These are phyloP conservation scores for Paracyclopina nana DNA, from an alignment of 1,140 invertebrate genomes.

Conservation along the genomic window DNA sequence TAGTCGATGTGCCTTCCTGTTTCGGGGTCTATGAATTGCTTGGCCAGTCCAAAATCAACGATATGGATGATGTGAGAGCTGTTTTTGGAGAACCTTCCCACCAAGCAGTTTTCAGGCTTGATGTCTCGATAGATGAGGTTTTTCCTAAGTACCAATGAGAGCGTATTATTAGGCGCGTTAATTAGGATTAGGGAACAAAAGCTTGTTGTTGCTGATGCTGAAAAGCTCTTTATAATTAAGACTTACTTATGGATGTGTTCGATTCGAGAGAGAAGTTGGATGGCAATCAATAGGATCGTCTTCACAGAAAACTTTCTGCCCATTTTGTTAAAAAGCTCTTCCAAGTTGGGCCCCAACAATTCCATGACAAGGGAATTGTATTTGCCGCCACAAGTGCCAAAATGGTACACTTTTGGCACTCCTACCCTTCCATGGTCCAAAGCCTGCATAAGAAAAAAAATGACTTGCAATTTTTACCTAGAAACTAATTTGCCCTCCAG, in stretches of 20 bases:
- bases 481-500: too few relatives aligned
- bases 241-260: conserved; percentile 78
- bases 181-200: too few relatives aligned
- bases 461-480: too few relatives aligned
- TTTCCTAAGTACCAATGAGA: not conserved
- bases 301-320: conserved; percentile 89
- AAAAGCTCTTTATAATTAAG: too few relatives aligned
- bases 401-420: conserved; percentile 17
- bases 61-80: conserved; percentile 98
- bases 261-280: conserved; percentile 90
- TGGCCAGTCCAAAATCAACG: conserved; percentile 39
- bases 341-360: conserved; percentile 18
- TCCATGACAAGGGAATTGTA: conserved; percentile 25
- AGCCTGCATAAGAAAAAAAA: too few relatives aligned
- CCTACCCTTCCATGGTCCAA: conserved; percentile 3
- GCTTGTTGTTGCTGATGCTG: too few relatives aligned
- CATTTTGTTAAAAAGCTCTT: conserved; percentile 89
- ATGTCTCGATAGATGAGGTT: conserved; percentile 23
- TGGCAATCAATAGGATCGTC: conserved; percentile 95
- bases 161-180: not conserved
- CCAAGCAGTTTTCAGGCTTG: conserved; percentile 24
- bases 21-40: conserved; percentile 42
- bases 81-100: conserved; percentile 67
- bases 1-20: conserved; percentile 39
- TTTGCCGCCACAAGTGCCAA: conserved; percentile 14